phyloP scores from a whole-genome alignment of 37 sponge, comb jelly and placozoan genomes.

The Chondrosia reniformis region DNA sequence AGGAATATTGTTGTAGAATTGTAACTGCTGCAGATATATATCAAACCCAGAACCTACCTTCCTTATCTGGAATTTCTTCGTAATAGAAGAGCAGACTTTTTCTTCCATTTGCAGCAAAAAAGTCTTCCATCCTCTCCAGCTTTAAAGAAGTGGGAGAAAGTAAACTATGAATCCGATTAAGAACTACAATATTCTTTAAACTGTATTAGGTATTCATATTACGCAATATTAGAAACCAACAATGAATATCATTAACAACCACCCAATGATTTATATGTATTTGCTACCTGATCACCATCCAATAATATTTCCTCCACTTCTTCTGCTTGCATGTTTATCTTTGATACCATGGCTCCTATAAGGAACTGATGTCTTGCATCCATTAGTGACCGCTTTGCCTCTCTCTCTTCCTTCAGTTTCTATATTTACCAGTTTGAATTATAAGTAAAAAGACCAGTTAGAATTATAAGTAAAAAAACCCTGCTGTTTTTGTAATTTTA shows the following conservation, averaged over 20 bases:
- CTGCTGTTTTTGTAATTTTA: too few species aligned
- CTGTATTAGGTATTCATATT: too few species aligned
- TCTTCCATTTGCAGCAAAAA: slow-evolving; percentile 64
- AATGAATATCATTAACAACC: too few species aligned
- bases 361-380: slow-evolving; percentile 65
- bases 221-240: too few species aligned
- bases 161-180: too few species aligned
- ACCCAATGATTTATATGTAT: too few species aligned
- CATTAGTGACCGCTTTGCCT: slow-evolving; percentile 45
- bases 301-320: slow-evolving; percentile 61
- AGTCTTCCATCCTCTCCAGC: slow-evolving; percentile 48
- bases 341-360: slow-evolving; percentile 24
- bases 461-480: too few species aligned
- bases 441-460: too few species aligned
- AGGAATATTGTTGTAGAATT: too few species aligned
- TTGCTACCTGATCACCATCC: slow-evolving; percentile 41
- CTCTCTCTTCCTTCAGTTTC: slow-evolving; percentile 50
- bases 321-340: slow-evolving; percentile 39
- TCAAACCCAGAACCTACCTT: not conserved
- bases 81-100: slow-evolving; percentile 33
- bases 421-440: too few species aligned
- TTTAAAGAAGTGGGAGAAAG: slow-evolving; percentile 25
- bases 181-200: too few species aligned
- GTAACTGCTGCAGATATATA: too few species aligned
- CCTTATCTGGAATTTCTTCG: not conserved